Evolutionary conservation across 2,113 vertebrate species (phyloP), one percentile per base, ranked within the genome.

Genomic region (Entelurus aequoreus): DNA sequence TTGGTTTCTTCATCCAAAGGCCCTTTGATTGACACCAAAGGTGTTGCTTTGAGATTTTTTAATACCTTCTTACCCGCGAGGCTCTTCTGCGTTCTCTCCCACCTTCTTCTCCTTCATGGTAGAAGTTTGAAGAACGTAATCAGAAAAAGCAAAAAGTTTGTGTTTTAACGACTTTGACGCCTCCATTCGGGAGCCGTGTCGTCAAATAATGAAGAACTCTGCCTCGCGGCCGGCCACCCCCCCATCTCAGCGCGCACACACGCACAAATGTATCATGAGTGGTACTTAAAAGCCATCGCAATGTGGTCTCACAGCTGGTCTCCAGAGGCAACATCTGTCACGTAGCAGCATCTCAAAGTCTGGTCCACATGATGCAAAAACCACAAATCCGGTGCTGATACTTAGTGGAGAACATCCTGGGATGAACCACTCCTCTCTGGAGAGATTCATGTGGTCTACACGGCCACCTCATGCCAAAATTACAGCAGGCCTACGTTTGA

Each of bases 21-120:
- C 60, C 28, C 76, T 83, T 84, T 88, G 84, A 88, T 86, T 84
- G 86, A 83, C 86, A 79, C 81, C 78, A 77, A 79, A 86, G 80
- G 78, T 88, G 86, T 85, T 83, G 66, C 84, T 84, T 86, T 86
- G 69, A 83, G 78, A 70, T 85, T 85, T 85, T 83, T 70, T 83
- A 80, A 85, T 84, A 80, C 76, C 69, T 77, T 69, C 69, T 66
- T 56, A 71, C 82, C 66, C 0, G 13, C 28, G 67, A 70, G 81
- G 69, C 66, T 48, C 60, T 21, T 42, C 48, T 70, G 63, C 46
- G 60, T 55, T 63, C n/a, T 44, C 57, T 49, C 47, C 15, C 47
- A 63, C 69, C 61, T 66, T 58, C 70, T 69, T 55, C 56, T 68
- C 60, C 65, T 5, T 60, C 76, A 73, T 70, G 54, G 63, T 69